Evolutionary conservation across 2,888 invertebrate genomes (phyloP).

Genomic region (Melinopterus prodromus): DNA sequence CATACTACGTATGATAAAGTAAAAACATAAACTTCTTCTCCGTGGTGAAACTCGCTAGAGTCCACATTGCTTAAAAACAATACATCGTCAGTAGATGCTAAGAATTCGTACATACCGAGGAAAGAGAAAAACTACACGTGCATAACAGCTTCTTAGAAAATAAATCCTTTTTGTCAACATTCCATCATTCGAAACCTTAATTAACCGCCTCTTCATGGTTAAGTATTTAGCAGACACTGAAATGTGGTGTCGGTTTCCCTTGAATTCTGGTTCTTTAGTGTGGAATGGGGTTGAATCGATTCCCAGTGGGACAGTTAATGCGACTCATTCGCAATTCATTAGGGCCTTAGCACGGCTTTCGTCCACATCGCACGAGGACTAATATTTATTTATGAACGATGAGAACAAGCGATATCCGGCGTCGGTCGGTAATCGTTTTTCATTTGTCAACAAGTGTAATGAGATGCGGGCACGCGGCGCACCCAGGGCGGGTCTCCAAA

Average conservation of each 20-base stretch:
- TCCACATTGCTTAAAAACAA: too few species aligned
- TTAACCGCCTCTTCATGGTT: not conserved
- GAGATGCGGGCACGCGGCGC: conserved; percentile 61
- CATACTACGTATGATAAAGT: too few species aligned
- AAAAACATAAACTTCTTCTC: too few species aligned
- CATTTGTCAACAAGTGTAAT: conserved; percentile 62
- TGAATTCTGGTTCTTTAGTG: not conserved
- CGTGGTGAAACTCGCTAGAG: too few species aligned
- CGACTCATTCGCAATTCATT: conserved; percentile 4
- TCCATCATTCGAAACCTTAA: not conserved
- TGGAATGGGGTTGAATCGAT: not conserved
- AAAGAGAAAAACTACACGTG: not conserved
- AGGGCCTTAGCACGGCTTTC: not conserved
- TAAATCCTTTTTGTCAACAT: not conserved
- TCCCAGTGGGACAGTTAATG: not conserved
- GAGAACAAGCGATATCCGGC: conserved; percentile 26
- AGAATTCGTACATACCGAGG: not conserved
- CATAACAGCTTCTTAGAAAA: not conserved
- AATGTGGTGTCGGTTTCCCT: not conserved
- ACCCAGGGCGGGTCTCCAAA: conserved; percentile 57
- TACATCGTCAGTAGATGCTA: too few species aligned
- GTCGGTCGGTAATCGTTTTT: conserved; percentile 53
- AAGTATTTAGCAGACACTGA: not conserved
- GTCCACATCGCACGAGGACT: not conserved
- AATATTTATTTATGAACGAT: conserved; percentile 4